Conservation (phyloP, 2,113 vertebrate species). For the Xiphorhynchus elegans region DNA sequence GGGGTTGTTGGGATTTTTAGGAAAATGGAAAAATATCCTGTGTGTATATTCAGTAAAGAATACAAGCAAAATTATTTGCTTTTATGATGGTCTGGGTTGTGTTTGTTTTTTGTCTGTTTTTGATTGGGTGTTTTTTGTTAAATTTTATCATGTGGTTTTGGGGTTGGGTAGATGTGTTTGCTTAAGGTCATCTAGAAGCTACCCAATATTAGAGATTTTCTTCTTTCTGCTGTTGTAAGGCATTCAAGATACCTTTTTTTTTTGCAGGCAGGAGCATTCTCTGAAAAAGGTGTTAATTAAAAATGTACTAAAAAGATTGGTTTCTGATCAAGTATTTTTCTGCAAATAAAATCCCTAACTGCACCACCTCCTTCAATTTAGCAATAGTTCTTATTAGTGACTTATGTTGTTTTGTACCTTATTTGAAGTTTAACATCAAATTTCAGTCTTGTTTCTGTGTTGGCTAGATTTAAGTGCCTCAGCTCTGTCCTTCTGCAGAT, state of each 20-base stretch:
- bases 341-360: background rate
- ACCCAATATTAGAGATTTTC: fast-evolving
- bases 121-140: background rate
- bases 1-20: background rate
- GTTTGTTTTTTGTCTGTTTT: background rate
- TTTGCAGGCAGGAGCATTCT: background rate
- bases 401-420: background rate
- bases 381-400: background rate
- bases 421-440: background rate
- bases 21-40: background rate
- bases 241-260: background rate
- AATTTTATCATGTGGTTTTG: background rate
- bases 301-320: background rate
- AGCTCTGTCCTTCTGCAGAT: background rate
- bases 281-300: background rate
- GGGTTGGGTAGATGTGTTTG: background rate
- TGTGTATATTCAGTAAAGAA: background rate
- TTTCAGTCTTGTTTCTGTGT: background rate
- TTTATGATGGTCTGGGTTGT: background rate
- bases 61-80: background rate
- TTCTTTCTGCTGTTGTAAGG: background rate
- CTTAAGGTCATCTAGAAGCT: background rate
- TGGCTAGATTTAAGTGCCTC: background rate
- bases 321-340: background rate
- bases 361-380: background rate